A percentile compares a stretch with the other conserved stretches of the same genome.
These are phyloP conservation scores for Pyrrhosoma nymphula DNA, from an alignment of 2,888 invertebrate genomes.

Conservation along the genomic window DNA sequence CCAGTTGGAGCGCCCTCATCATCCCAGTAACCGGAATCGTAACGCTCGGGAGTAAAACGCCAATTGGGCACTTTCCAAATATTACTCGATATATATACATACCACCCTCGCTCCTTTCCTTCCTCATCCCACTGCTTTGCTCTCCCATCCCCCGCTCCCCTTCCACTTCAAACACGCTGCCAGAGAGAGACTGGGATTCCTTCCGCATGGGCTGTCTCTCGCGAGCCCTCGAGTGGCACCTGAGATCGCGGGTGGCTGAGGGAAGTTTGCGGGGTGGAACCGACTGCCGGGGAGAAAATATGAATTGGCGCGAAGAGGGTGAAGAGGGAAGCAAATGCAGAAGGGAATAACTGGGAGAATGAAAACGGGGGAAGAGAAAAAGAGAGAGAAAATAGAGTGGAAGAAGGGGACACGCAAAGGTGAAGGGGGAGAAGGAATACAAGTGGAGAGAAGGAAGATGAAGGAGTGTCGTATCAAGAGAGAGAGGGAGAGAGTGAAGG, in stretches of 20 bases:
- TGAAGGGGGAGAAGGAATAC: background rate
- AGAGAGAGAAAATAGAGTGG: too few species aligned
- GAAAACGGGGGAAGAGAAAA: background rate
- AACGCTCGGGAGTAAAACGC: background rate
- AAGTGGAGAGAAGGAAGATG: background rate
- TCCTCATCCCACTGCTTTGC: background rate
- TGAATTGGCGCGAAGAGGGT: conserved; percentile 24
- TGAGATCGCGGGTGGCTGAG: background rate
- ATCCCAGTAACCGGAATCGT: background rate
- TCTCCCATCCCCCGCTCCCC: background rate
- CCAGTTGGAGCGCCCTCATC: too few species aligned
- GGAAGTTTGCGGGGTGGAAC: background rate
- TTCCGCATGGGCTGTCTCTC: conserved; percentile 44
- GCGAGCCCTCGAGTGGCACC: conserved; percentile 44
- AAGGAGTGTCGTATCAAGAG: background rate
- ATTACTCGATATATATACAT: conserved; percentile 16
- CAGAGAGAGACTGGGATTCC: background rate
- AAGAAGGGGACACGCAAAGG: background rate
- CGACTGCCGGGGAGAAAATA: background rate
- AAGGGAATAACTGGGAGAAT: background rate
- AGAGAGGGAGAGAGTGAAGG: background rate
- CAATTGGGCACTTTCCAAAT: conserved; percentile 32
- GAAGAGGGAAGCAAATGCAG: background rate
- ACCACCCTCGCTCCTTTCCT: background rate
- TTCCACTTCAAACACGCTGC: conserved; percentile 19